These are phyloP conservation scores for Mormoops blainvillei DNA, from an alignment of 2,113 vertebrate species.

Conservation along the genomic window DNA sequence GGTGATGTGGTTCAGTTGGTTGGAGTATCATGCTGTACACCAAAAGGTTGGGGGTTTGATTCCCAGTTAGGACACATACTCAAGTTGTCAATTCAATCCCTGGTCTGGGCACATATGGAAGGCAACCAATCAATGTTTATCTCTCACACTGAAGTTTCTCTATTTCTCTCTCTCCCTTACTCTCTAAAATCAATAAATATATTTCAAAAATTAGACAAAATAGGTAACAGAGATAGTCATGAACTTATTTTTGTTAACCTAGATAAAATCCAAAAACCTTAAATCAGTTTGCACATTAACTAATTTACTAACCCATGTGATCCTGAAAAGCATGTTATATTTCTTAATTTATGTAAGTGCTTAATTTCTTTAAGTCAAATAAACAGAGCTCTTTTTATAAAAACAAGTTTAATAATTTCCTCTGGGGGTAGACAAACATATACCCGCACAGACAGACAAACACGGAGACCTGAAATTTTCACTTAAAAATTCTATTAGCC, in stretches of 20 bases:
- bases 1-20: too few species aligned
- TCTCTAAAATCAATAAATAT: too few species aligned
- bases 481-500: not conserved
- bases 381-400: not conserved
- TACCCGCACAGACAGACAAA: not conserved
- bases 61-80: too few species aligned
- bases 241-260: not conserved
- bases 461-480: not conserved
- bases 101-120: too few species aligned
- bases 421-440: not conserved
- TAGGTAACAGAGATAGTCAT: not conserved
- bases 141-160: too few species aligned
- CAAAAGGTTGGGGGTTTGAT: too few species aligned
- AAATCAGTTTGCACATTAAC: not conserved
- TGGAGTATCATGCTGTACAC: too few species aligned
- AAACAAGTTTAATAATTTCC: not conserved
- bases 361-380: not conserved
- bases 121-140: too few species aligned
- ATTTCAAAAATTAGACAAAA: not conserved
- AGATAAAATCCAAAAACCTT: not conserved
- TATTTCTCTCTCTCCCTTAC: too few species aligned
- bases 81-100: too few species aligned
- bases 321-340: not conserved
- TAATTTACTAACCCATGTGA: not conserved
- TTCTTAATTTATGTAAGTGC: not conserved